Base-by-base conservation (phyloP, 2,797 vertebrate genomes). In the Caiman crocodilus region DNA sequence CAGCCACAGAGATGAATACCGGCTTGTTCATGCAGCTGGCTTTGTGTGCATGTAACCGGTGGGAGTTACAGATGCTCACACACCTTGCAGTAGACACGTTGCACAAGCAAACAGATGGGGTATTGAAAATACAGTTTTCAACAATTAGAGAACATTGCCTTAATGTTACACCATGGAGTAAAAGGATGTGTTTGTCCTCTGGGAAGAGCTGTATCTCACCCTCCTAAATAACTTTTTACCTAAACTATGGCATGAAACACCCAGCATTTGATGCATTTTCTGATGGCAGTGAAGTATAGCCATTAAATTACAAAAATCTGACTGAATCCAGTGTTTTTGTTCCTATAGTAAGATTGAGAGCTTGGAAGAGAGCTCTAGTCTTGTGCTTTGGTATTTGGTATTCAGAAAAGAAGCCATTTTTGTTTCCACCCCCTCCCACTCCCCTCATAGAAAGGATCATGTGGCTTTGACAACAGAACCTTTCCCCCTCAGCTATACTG, bases 261-360 rank as follows among this genome's bases (percentile, higher is more conserved):
- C 42, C 42, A 50, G 42, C 42, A 50, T 50, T 50, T 50, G 42
- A 50, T 50, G 42, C 42, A 50, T 50, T 50, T 50, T 50, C 9
- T 50, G 42, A 50, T 50, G 73, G 75, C 60, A 56, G 4, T 61
- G 56, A 81, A 50, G 42, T 10, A 50, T 50, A 50, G 42, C 42
- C 9, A 50, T 50, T 50, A 10, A 50, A 50, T 50, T 50, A 30
- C 69, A 32, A 82, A 84, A 76, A 14, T 1, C 20, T 85, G 26
- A 60, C 60, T 0, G 61, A 95, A 94, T 65, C 61, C 25, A 35
- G 1, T 1, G 85, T 94, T 88, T 61, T 83, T 81, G 55, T 93
- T 94, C 88, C 79, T 65, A 67, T 82, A 79, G 50, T 63, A 88
- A 93, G 79, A 91, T 42, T 85, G 59, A 82, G 17, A 90, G 21